Conservation (phyloP, 2,113 vertebrate genomes). For the Mesembrinibis cayennensis region DNA sequence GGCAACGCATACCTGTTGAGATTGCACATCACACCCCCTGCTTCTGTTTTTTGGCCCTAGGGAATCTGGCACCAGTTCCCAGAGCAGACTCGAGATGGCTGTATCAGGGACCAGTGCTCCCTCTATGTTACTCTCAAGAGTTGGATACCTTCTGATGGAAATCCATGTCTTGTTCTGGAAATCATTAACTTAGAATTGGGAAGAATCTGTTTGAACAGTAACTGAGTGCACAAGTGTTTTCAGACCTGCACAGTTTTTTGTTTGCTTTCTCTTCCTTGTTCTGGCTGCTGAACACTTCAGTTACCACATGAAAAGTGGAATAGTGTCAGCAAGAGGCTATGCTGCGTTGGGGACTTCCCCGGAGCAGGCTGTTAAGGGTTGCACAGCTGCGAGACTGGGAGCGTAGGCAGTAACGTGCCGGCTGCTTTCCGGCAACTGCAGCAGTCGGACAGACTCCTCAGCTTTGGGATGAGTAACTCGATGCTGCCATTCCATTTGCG, state of each 20-base stretch:
- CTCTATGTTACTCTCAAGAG: rapidly evolving
- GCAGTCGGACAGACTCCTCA: neutral
- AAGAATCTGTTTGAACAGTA: neutral
- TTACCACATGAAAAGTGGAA: neutral
- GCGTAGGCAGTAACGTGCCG: rapidly evolving
- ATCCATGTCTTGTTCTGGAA: neutral
- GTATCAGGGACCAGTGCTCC: neutral
- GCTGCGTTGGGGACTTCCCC: neutral
- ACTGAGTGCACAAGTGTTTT: neutral
- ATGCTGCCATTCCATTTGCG: neutral
- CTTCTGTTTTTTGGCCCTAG: neutral
- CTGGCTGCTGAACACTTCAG: neutral
- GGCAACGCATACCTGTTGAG: neutral
- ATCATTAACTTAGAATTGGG: neutral
- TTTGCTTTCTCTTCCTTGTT: neutral
- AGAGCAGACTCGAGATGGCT: neutral
- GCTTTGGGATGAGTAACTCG: neutral
- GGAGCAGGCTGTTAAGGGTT: neutral
- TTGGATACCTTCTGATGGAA: neutral
- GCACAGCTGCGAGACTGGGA: neutral
- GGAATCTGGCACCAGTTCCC: neutral
- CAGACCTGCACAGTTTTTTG: neutral
- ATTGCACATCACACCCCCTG: neutral
- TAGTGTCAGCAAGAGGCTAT: neutral
- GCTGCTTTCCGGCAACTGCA: neutral